Evolutionary conservation across 2,888 invertebrate genomes (phyloP), one percentile per base, ranked within the genome.

Genomic region (Priocnemis perturbator): DNA sequence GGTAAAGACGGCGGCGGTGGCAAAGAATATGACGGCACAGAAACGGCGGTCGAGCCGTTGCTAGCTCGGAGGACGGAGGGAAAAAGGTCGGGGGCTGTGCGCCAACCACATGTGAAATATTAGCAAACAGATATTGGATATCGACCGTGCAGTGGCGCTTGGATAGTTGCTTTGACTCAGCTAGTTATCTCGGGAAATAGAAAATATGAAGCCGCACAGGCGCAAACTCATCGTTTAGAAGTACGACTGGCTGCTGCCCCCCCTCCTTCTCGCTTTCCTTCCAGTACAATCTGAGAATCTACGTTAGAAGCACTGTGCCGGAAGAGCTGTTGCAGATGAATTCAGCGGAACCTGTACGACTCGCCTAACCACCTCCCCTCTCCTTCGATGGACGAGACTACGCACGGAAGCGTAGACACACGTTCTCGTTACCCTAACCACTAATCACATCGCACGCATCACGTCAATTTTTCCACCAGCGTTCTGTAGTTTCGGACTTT

Each of bases 41-140:
- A 37, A 37, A 37, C 37, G 37, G 37, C 37, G 1, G 37, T 9
- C 11, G 37, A 37, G 37, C 7, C 1, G 37, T 7, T 37, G 37
- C 7, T 11, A 37, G 37, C 1, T 37, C 11, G 14, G 7, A 11
- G 37, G 11, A 23, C 15, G 37, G 19, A 52, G 45, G n/a, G 58
- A 70, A 64, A 76, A 67, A 71, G 76, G 71, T 74, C 71, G 71
- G 66, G 63, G 77, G 62, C 69, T 70, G 67, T 73, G 66, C 71
- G 70, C 73, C 71, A 75, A 64, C 69, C 76, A 70, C 76, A 76
- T 72, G 76, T 77, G 79, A 78, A 77, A 77, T 79, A 81, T 79
- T 79, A 78, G 78, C 77, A 79, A 81, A 81, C 77, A 76, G 77
- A 78, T 79, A 81, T 81, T 81, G 78, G 78, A 72, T 81, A 79